Base-by-base conservation (phyloP, 2,113 vertebrate species). In the Gymnogyps californianus region DNA sequence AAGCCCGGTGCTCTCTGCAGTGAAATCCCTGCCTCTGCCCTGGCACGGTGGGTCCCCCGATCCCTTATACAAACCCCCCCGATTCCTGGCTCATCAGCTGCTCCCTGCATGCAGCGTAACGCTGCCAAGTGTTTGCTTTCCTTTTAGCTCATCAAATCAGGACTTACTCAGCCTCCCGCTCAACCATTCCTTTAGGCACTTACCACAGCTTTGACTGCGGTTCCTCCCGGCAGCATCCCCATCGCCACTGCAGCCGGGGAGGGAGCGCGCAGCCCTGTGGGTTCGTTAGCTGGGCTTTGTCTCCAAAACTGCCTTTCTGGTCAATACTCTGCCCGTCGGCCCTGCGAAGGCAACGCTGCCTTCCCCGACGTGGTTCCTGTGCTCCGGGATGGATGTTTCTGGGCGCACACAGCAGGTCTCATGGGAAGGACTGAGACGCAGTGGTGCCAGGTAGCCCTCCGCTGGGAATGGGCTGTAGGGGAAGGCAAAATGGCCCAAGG, bases 281-380 rank as follows among this genome's bases (percentile, higher is more conserved):
- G 79, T 72, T 93, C 47, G 5, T 85, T 44, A 17, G 21, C 70
- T 74, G 47, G 49, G 74, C 51, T 93, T 81, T 81, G 17, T 52
- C 55, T 67, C 44, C 29, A 75, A 54, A 84, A 49, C 44, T 62
- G 24, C 29, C 54, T 59, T 71, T 88, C 28, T 25, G 18, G 21
- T 10, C 0, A 1, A 1, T 83, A 6, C 5, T 90, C 34, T 82
- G 51, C 17, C 44, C 0, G 0, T 40, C 36, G 3, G 49, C 28
- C 22, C 40, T 11, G 2, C 2, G 2, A 47, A 87, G 46, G 54
- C 57, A 84, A 31, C 1, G 6, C 12, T 7, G 17, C 36, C 19
- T 61, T 79, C 29, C 61, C 14, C 7, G 9, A 2, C 16, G 36
- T 34, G 21, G 31, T n/a, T 69, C 8, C 8, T 3, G 40, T 38